These are phyloP conservation scores for Caenorhabditis macrosperma DNA, from an alignment of 2,888 invertebrate species.

Conservation along the genomic window DNA sequence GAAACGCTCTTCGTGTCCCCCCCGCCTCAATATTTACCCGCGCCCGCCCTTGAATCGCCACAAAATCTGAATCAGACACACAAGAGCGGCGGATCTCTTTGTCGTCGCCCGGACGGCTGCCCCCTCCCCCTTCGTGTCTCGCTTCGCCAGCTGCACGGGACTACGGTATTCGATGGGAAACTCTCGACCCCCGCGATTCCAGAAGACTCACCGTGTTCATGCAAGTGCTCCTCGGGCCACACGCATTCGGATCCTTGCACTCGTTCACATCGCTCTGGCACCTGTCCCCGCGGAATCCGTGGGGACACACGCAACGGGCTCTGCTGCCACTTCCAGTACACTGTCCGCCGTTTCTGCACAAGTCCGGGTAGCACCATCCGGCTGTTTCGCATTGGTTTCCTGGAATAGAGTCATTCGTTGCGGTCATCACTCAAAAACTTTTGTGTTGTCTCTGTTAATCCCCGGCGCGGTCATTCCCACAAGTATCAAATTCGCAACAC, in stretches of 20 bases:
- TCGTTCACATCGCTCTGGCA: constrained; percentile 86
- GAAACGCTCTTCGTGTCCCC: background rate
- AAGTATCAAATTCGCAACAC: constrained; percentile 51
- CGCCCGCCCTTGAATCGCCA: constrained; percentile 31
- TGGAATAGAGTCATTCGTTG: constrained; percentile 9
- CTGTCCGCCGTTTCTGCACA: constrained; percentile 62
- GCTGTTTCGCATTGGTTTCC: constrained; percentile 14
- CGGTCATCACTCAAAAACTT: background rate
- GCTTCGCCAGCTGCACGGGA: constrained; percentile 43
- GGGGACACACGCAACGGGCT: constrained; percentile 48
- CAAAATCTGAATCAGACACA: constrained; percentile 41
- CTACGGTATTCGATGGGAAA: constrained; percentile 51
- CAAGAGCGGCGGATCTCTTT: constrained; percentile 24
- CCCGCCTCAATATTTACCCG: constrained; percentile 18
- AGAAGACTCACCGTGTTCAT: constrained; percentile 50
- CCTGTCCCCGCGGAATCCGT: constrained; percentile 23
- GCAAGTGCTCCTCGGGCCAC: constrained; percentile 16
- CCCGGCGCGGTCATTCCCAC: constrained; percentile 18
- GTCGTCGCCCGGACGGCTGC: constrained; percentile 1
- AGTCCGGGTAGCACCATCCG: constrained; percentile 40
- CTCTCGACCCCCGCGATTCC: background rate
- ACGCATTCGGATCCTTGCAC: constrained; percentile 83
- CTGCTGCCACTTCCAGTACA: constrained; percentile 40
- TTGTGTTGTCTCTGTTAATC: constrained; percentile 19
- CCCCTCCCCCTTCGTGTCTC: constrained; percentile 4